Base-by-base conservation (phyloP, 1,140 invertebrate genomes). In the Apolygus lucorum region DNA sequence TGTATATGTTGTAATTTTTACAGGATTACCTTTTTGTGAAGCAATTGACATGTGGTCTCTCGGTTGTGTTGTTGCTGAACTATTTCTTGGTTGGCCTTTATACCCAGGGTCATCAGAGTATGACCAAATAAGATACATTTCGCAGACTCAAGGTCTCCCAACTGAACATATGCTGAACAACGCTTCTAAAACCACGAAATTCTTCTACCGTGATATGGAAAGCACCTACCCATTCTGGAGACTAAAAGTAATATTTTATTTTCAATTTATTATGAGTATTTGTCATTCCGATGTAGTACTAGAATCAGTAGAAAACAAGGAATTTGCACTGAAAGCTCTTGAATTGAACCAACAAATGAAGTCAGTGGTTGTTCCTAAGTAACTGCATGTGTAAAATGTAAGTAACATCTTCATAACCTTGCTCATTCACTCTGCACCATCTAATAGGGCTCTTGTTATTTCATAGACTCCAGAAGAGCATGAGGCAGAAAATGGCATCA, bases 21-120 rank as follows among this genome's bases (percentile, higher is more conserved):
- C 70, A 81, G 81, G 89, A 70, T 82, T 99, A 74, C 96, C 96
- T 63, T 99, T 99, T 82, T 98, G 95, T 84, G 98, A 99, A 82
- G 95, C 96, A 1, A 99, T 99, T 75, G 98, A 99, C 81, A 99
- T 99, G 96, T 99, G 98, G 98, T 99, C 96, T 0, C 83, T 99
- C 68, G 98, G 98, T 25, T 99, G 98, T 82, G 98, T 99, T 67
- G 97, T 99, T 24, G 98, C 98, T 1, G 98, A 99, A 80, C 84
- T 99, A 64, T 99, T 99, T 82, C 85, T 99, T 21, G 98, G 98
- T 70, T 99, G 98, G 98, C 98, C 98, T 21, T 83, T 99, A 1
- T 99, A 99, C 82, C 98, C 98, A 0, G 98, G 98, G 64, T 97
- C 95, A 27, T 99, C 96, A 1, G 98, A 99, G 82, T 99, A 99